phyloP scores from a whole-genome alignment of 2,113 vertebrate species.

The Trematocara marginatum region DNA sequence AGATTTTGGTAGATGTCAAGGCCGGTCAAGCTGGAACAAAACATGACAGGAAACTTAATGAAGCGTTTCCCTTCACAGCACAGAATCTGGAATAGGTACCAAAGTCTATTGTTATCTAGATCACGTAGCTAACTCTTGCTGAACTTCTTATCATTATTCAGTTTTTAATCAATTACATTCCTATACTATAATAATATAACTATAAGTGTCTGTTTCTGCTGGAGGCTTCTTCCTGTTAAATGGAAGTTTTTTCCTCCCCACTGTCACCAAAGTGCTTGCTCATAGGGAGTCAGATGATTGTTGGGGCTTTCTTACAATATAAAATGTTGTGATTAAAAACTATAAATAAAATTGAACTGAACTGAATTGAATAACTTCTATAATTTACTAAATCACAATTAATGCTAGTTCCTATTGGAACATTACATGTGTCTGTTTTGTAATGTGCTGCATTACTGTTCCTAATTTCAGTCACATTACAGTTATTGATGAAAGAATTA shows the following conservation, averaged over 20 bases:
- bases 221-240: neutral
- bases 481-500: neutral
- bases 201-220: neutral
- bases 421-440: neutral
- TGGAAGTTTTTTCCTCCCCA: neutral
- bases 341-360: neutral
- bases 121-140: neutral
- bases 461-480: neutral
- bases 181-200: neutral
- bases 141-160: neutral
- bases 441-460: fast-evolving
- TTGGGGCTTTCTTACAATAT: neutral
- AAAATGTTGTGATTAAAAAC: neutral
- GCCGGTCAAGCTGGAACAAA: fast-evolving
- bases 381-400: neutral
- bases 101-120: fast-evolving
- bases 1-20: neutral
- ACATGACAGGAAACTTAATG: neutral
- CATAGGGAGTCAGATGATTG: neutral
- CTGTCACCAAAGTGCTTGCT: neutral
- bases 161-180: neutral
- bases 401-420: neutral
- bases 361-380: neutral
- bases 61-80: neutral
- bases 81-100: fast-evolving